Evolutionary conservation across 1,140 invertebrate species (phyloP).

Genomic region (Sarcophaga peregrina): DNA sequence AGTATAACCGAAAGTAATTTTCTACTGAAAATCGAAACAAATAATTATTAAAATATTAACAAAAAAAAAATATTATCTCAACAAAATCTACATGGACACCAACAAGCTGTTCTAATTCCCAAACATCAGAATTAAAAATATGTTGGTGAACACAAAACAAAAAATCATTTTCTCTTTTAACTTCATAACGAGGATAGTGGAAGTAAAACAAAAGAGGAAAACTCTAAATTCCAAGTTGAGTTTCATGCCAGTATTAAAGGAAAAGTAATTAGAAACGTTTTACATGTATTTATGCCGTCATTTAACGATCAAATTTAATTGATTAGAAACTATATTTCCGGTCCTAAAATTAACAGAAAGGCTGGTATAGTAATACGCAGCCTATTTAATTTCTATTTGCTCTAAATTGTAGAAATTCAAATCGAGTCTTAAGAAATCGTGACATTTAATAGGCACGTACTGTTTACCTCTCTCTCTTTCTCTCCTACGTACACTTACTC

Average conservation of each 20-base stretch:
- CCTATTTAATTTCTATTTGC: too few species aligned
- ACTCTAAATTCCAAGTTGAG: not conserved
- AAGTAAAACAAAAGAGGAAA: not conserved
- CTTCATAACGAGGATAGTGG: too few species aligned
- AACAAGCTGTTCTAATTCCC: conserved; percentile 37
- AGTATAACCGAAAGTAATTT: too few species aligned
- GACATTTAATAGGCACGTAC: conserved; percentile 16
- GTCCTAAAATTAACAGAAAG: conserved; percentile 7
- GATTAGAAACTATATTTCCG: conserved; percentile 46
- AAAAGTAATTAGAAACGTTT: conserved; percentile 8
- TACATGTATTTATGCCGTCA: conserved; percentile 35
- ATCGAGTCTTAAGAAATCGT: conserved; percentile 26
- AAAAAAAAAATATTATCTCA: not conserved
- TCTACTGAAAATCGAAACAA: too few species aligned
- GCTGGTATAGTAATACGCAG: not conserved
- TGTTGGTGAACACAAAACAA: not conserved
- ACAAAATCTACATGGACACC: conserved; percentile 12
- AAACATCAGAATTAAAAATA: conserved; percentile 10
- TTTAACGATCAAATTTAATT: conserved; percentile 45
- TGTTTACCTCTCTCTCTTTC: not conserved
- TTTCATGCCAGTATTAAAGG: not conserved
- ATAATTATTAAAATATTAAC: too few species aligned
- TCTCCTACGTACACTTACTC: not conserved
- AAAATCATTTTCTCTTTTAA: not conserved
- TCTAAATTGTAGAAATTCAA: conserved; percentile 39